A percentile compares a stretch with the other conserved stretches of the same genome.
phyloP scores from a whole-genome alignment of 2,113 vertebrate species.

The Halichoeres trimaculatus region DNA sequence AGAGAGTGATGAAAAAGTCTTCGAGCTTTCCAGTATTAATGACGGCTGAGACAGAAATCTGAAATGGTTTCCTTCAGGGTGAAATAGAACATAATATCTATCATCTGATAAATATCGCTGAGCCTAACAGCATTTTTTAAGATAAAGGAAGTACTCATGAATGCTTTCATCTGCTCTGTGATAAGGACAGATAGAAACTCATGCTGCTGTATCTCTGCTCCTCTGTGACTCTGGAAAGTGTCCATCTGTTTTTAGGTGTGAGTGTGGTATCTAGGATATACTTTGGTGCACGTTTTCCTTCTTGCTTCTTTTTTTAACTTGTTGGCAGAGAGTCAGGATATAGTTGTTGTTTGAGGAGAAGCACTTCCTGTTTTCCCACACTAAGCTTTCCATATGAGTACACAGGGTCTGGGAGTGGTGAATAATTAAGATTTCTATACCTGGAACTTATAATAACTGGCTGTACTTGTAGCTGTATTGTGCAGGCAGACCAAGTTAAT shows the following conservation, averaged over 20 bases:
- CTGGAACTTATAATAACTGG: background rate
- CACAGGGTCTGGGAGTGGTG: background rate
- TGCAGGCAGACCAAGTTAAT: background rate
- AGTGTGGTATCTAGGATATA: background rate
- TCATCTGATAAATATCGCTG: slow-evolving; percentile 9
- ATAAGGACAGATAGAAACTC: background rate
- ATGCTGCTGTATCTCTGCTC: background rate
- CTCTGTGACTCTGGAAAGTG: background rate
- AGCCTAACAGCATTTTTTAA: background rate
- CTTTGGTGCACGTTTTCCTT: slow-evolving; percentile 1
- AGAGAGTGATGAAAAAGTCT: slow-evolving; percentile 12
- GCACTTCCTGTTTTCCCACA: background rate
- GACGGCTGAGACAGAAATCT: background rate
- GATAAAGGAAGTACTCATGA: background rate
- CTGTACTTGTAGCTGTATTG: background rate
- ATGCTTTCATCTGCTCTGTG: background rate
- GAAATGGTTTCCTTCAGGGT: background rate
- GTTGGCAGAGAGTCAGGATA: background rate
- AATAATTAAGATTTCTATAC: background rate
- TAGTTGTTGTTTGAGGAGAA: background rate
- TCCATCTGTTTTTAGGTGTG: background rate
- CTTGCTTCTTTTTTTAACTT: background rate
- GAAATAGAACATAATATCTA: slow-evolving; percentile 8
- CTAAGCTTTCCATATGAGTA: background rate
- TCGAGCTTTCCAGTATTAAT: background rate